Conservation (phyloP, 2,797 vertebrate genomes). For the Antennarius maculatus region DNA sequence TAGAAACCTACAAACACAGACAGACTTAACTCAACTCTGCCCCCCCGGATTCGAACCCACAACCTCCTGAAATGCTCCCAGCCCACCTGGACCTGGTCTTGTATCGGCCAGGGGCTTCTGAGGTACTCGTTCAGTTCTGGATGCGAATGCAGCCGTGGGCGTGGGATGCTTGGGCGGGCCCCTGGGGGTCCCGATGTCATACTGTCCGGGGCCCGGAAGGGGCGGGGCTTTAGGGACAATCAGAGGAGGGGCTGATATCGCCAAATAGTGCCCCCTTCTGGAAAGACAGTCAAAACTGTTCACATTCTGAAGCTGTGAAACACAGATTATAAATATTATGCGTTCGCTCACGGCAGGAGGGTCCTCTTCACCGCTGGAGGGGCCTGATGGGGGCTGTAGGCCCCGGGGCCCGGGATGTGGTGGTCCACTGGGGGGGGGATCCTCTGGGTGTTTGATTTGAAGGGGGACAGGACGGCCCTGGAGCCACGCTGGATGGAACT, state of each 20-base stretch:
- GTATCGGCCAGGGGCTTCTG: background rate
- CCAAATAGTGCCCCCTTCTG: slow-evolving; percentile 76
- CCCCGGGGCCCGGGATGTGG: slow-evolving; percentile 77
- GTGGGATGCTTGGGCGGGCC: slow-evolving; percentile 63
- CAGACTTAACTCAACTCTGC: background rate
- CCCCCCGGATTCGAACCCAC: background rate
- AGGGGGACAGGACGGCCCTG: slow-evolving; percentile 74
- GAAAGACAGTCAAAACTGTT: slow-evolving; percentile 39
- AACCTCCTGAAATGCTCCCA: background rate
- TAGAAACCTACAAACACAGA: slow-evolving; percentile 73
- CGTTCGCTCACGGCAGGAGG: slow-evolving; percentile 69
- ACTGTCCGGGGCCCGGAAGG: slow-evolving; percentile 80
- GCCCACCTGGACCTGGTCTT: slow-evolving; percentile 83
- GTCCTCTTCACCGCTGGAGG: slow-evolving; percentile 58
- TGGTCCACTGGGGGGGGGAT: slow-evolving; percentile 39
- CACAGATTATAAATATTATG: background rate
- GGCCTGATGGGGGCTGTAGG: slow-evolving; percentile 72
- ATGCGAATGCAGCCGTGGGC: slow-evolving; percentile 81
- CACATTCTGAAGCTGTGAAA: background rate
- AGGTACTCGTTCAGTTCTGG: slow-evolving; percentile 71
- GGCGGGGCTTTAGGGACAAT: slow-evolving; percentile 72
- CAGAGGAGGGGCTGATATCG: slow-evolving; percentile 74
- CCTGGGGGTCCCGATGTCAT: slow-evolving; percentile 61
- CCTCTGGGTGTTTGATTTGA: slow-evolving; percentile 75
- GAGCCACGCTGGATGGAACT: slow-evolving; percentile 68